Conservation (phyloP, 2,888 invertebrate genomes). For the Xestoiulus laeticollis region DNA sequence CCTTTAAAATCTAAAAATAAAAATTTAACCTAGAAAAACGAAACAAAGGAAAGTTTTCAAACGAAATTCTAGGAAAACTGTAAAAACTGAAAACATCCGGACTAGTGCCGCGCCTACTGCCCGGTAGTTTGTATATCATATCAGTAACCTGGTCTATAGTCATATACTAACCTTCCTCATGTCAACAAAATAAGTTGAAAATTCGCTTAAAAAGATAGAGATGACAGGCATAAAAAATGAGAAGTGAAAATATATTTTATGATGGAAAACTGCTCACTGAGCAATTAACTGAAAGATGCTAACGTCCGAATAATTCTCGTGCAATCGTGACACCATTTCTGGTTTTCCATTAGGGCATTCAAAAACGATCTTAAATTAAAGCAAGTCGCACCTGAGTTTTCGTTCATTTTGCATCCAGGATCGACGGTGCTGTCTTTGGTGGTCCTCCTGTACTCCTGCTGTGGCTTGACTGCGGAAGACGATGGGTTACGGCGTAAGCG, state of each 20-base stretch:
- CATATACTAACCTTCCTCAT: neutral
- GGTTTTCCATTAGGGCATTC: neutral
- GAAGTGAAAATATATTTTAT: too few relatives aligned
- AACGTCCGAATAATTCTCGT: too few relatives aligned
- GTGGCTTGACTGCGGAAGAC: neutral
- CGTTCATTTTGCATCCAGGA: neutral
- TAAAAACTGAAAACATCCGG: too few relatives aligned
- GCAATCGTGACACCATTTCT: neutral
- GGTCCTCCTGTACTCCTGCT: slow-evolving; percentile 17
- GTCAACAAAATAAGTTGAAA: neutral
- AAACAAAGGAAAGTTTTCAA: too few relatives aligned
- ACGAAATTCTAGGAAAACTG: too few relatives aligned
- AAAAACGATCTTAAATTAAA: neutral
- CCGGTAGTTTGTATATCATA: too few relatives aligned
- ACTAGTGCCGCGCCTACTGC: neutral
- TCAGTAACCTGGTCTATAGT: too few relatives aligned
- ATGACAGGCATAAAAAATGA: neutral
- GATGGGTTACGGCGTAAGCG: slow-evolving; percentile 43
- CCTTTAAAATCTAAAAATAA: too few relatives aligned
- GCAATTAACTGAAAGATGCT: too few relatives aligned
- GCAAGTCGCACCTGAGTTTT: neutral
- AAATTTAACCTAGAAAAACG: too few relatives aligned
- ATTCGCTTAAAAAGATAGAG: neutral
- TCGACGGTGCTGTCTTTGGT: neutral
- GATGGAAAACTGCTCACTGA: too few relatives aligned